Percentiles rank a stretch among this genome's conserved stretches.
Evolutionary conservation across 2,888 invertebrate genomes (phyloP).

Genomic region (Bibio marci): DNA sequence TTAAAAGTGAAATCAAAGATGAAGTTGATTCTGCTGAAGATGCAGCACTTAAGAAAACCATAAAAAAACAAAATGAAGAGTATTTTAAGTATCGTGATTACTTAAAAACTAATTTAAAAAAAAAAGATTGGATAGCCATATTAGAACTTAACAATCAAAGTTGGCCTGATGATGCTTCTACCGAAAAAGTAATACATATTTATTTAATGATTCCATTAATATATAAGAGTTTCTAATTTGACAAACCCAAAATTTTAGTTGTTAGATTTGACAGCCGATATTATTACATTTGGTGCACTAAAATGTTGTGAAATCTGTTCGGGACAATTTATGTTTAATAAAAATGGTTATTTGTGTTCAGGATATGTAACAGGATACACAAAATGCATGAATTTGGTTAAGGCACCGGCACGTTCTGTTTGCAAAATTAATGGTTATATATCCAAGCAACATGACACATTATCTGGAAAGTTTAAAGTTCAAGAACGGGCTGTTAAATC

Average conservation of each 20-base stretch:
- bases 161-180: conserved; percentile 43
- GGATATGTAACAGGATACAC: conserved; percentile 80
- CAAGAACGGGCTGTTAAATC: conserved; percentile 38
- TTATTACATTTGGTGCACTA: conserved; percentile 75
- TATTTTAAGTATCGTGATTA: conserved; percentile 41
- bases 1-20: conserved; percentile 44
- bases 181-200: background rate
- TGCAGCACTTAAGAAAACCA: conserved; percentile 33
- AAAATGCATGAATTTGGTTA: conserved; percentile 57
- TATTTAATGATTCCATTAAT: background rate
- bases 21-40: conserved; percentile 33
- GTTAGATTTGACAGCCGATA: conserved; percentile 62
- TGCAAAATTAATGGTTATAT: conserved; percentile 51
- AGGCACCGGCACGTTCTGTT: conserved; percentile 50
- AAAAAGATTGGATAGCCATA: conserved; percentile 41
- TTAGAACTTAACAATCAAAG: conserved; percentile 57
- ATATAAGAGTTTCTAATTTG: background rate
- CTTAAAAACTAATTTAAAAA: conserved; percentile 38
- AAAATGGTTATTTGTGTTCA: conserved; percentile 68
- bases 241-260: conserved; percentile 33
- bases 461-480: conserved; percentile 40
- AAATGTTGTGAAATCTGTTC: conserved; percentile 42
- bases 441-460: conserved; percentile 37
- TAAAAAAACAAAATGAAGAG: conserved; percentile 55
- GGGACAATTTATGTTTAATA: conserved; percentile 54